phyloP scores from a whole-genome alignment of 2,888 invertebrate species.

The Cotesia congregata region DNA sequence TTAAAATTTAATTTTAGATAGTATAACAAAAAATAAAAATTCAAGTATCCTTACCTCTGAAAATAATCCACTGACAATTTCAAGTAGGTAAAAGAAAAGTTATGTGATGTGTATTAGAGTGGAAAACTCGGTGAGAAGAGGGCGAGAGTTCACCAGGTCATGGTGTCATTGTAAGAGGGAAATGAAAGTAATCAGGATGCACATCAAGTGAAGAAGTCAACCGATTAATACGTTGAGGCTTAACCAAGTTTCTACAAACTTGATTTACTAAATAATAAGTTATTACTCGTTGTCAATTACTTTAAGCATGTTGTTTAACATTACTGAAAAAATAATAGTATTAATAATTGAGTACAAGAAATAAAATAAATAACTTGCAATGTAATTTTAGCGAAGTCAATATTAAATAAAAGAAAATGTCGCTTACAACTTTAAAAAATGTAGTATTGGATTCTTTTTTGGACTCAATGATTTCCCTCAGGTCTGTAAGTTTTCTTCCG shows the following conservation, averaged over 20 bases:
- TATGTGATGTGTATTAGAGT: not conserved
- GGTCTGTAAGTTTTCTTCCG: conserved; percentile 15
- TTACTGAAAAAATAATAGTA: no score
- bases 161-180: conserved; percentile 8
- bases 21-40: not conserved
- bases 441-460: not conserved
- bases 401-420: not conserved
- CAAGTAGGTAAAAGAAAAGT: not conserved
- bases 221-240: not conserved
- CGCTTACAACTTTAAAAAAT: not conserved
- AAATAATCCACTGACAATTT: not conserved
- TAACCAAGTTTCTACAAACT: not conserved
- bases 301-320: not conserved
- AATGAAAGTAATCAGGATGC: conserved; percentile 17
- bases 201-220: conserved; percentile 7
- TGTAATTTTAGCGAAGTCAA: not conserved
- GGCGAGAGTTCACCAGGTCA: conserved; percentile 26
- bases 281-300: not conserved
- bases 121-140: conserved; percentile 1
- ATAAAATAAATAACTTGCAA: not conserved
- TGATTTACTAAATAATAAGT: not conserved
- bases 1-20: not conserved
- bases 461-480: conserved; percentile 26
- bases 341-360: not conserved
- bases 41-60: not conserved